A percentile compares a stretch with the other conserved stretches of the same genome.
Evolutionary conservation across 2,797 vertebrate species (phyloP).

Genomic region (Siniperca scherzeri): DNA sequence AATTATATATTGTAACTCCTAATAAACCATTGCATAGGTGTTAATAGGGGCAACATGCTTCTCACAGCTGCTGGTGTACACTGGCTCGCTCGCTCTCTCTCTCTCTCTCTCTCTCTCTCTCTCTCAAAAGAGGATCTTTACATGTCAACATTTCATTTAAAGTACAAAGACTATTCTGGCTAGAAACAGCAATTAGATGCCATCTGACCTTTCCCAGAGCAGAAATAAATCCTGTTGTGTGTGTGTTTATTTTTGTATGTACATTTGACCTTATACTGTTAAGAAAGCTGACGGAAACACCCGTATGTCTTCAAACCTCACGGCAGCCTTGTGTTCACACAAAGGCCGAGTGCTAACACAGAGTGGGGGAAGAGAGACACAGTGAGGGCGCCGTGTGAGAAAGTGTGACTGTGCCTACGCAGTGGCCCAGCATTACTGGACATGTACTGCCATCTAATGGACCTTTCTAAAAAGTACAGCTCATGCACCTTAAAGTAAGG

Average conservation of each 20-base stretch:
- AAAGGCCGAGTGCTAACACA: slow-evolving; percentile 11
- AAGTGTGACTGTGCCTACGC: background rate
- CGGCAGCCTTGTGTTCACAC: slow-evolving; percentile 33
- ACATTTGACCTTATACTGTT: slow-evolving; percentile 13
- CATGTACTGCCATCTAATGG: slow-evolving; percentile 79
- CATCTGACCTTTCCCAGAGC: slow-evolving; percentile 36
- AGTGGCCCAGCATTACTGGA: slow-evolving; percentile 5
- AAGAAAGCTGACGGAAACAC: slow-evolving; percentile 18
- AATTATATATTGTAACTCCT: background rate
- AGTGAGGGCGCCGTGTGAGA: background rate
- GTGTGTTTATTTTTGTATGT: background rate
- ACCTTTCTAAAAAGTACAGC: slow-evolving; percentile 19
- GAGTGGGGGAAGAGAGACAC: background rate
- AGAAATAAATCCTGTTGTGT: background rate
- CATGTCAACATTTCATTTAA: no score
- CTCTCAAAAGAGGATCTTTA: no score
- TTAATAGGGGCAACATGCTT: no score
- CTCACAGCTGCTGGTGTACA: no score
- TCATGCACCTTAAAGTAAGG: background rate
- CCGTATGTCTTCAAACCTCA: slow-evolving; percentile 13
- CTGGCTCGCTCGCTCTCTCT: no score
- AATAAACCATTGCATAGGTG: background rate
- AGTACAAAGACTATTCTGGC: background rate
- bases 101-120: no score
- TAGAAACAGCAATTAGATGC: slow-evolving; percentile 8